Percentiles rank a stretch among this genome's conserved stretches.
Evolutionary conservation across 2,113 vertebrate genomes (phyloP).

Genomic region (Athene noctua): DNA sequence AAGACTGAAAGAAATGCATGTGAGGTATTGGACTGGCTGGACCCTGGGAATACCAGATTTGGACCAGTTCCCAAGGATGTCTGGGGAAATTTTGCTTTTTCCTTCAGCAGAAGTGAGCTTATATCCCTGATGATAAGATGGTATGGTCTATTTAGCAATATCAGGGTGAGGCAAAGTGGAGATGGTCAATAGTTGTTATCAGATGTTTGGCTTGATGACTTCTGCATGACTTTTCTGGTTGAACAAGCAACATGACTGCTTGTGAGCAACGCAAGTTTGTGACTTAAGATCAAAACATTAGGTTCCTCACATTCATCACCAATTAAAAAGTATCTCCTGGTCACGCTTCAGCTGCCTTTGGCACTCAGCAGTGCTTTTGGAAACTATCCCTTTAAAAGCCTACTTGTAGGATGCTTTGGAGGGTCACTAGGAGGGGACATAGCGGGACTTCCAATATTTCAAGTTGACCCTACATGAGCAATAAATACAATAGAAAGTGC

Average conservation of each 20-base stretch:
- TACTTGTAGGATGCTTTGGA: neutral
- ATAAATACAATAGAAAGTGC: neutral
- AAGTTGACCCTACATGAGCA: neutral
- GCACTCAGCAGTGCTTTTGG: neutral
- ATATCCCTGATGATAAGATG: neutral
- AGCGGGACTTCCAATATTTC: neutral
- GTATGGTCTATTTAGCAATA: neutral
- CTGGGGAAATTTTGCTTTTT: neutral
- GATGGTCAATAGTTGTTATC: neutral
- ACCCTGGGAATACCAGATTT: neutral
- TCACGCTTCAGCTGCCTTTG: neutral
- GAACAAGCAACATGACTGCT: neutral
- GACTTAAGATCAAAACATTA: neutral
- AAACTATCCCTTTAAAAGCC: neutral
- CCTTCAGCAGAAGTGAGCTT: neutral
- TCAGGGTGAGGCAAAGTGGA: neutral
- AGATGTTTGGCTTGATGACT: neutral
- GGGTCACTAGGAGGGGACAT: neutral
- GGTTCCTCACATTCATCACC: neutral
- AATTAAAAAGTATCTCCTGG: neutral
- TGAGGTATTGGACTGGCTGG: neutral
- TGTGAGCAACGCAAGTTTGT: neutral
- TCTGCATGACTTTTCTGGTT: neutral
- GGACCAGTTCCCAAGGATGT: neutral
- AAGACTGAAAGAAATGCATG: neutral